Conservation (phyloP, 2,888 invertebrate species). For the Perizoma affinitatum region DNA sequence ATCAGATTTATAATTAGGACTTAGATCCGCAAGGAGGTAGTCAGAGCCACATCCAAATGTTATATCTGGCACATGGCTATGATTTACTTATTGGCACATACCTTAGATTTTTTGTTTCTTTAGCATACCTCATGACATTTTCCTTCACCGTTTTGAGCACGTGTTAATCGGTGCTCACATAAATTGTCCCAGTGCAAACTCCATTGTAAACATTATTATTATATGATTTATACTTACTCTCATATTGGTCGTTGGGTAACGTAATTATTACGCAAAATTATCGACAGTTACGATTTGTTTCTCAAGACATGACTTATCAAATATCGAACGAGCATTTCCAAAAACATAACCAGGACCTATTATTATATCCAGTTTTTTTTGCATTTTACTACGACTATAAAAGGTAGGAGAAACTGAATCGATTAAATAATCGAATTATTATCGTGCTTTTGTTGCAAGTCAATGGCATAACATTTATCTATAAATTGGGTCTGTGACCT, state of each 20-base stretch:
- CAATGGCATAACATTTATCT: constrained; percentile 66
- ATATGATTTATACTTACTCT: too few species aligned
- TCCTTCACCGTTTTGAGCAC: too few species aligned
- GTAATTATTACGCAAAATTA: background rate
- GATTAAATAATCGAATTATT: constrained; percentile 47
- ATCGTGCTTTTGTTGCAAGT: constrained; percentile 53
- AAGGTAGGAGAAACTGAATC: constrained; percentile 29
- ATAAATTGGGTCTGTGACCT: constrained; percentile 60
- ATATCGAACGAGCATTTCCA: constrained; percentile 9
- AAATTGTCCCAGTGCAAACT: too few species aligned
- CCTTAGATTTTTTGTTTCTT: too few species aligned
- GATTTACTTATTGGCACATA: too few species aligned
- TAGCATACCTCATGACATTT: too few species aligned
- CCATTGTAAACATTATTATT: too few species aligned
- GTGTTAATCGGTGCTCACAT: too few species aligned
- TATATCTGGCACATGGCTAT: too few species aligned
- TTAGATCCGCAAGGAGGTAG: too few species aligned
- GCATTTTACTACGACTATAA: constrained; percentile 2
- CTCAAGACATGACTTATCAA: constrained; percentile 12
- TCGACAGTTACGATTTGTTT: constrained; percentile 5
- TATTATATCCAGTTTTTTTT: constrained; percentile 4
- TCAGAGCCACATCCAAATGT: too few species aligned
- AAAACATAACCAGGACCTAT: constrained; percentile 3
- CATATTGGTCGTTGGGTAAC: background rate
- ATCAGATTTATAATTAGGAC: too few species aligned